Percentiles rank a stretch among this genome's conserved stretches.
Evolutionary conservation across 2,797 vertebrate species (phyloP).

Genomic region (Pantherophis alleghaniensis): DNA sequence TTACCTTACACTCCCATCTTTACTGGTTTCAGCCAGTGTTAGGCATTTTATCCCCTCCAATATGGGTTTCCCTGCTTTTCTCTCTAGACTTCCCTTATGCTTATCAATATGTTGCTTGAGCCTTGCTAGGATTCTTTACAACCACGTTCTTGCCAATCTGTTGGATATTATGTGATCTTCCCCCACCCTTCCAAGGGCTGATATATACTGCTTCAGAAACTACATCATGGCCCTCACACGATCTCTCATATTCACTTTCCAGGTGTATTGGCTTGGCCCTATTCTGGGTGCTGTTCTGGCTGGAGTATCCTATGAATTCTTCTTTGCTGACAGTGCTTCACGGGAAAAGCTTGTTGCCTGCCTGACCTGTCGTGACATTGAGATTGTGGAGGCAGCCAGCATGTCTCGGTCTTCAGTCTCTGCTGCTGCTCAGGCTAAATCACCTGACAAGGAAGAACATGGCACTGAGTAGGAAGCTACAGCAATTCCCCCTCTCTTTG

Average conservation of each 20-base stretch:
- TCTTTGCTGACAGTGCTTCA: conserved; percentile 78
- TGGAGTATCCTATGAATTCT: conserved; percentile 79
- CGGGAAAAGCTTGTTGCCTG: conserved; percentile 82
- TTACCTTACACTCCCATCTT: neutral
- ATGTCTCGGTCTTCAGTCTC: conserved; percentile 79
- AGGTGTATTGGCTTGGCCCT: conserved; percentile 85
- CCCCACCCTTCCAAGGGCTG: neutral
- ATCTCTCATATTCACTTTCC: conserved; percentile 3
- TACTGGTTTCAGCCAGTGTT: neutral
- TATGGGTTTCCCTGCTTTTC: neutral
- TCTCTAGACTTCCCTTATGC: neutral
- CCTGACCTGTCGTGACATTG: conserved; percentile 79
- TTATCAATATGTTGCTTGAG: neutral
- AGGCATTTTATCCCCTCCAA: neutral
- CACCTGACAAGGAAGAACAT: conserved; percentile 73
- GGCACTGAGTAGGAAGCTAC: conserved; percentile 57
- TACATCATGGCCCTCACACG: neutral
- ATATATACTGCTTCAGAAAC: neutral
- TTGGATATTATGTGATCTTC: neutral
- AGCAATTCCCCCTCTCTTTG: neutral
- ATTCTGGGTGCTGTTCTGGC: conserved; percentile 76
- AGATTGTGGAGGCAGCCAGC: conserved; percentile 81
- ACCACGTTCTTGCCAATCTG: neutral
- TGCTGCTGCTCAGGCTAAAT: conserved; percentile 74
- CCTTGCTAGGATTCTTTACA: neutral